phyloP scores from a whole-genome alignment of 2,797 vertebrate species.

The Anguilla pacifica region DNA sequence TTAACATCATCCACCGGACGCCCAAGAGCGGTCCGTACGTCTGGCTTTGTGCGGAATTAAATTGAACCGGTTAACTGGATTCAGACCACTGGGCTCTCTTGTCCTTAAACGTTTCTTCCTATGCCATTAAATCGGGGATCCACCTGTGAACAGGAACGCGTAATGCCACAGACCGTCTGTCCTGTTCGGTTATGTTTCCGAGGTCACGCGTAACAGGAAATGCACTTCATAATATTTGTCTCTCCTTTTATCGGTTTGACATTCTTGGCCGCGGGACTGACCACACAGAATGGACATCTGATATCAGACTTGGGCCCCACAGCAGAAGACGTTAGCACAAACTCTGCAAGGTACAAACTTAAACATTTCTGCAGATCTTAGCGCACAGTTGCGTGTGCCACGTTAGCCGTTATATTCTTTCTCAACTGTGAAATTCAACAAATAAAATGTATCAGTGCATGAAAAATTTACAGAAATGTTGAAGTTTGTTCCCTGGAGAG shows the following conservation, averaged over 20 bases:
- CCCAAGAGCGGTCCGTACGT: slow-evolving; percentile 9
- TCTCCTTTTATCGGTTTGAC: neutral
- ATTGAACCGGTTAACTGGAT: neutral
- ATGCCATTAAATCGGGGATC: neutral
- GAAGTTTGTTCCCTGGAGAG: too few species aligned
- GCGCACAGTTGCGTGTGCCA: too few species aligned
- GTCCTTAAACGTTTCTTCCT: neutral
- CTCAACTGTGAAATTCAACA: too few species aligned
- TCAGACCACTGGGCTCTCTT: neutral
- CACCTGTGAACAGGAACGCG: neutral
- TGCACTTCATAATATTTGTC: too few species aligned
- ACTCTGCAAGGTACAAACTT: too few species aligned
- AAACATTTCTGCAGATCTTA: too few species aligned
- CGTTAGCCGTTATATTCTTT: too few species aligned
- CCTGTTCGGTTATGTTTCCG: neutral
- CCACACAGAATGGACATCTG: slow-evolving; percentile 13
- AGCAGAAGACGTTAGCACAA: neutral
- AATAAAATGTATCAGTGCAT: too few species aligned
- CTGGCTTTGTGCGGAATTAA: neutral
- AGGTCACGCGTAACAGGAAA: neutral
- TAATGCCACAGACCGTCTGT: neutral
- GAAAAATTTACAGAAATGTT: too few species aligned
- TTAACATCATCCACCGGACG: neutral
- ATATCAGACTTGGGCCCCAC: neutral
- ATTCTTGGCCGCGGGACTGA: slow-evolving; percentile 4